These are phyloP conservation scores for Brachionus manjavacas DNA, from an alignment of 1,140 invertebrate species.

Conservation along the genomic window DNA sequence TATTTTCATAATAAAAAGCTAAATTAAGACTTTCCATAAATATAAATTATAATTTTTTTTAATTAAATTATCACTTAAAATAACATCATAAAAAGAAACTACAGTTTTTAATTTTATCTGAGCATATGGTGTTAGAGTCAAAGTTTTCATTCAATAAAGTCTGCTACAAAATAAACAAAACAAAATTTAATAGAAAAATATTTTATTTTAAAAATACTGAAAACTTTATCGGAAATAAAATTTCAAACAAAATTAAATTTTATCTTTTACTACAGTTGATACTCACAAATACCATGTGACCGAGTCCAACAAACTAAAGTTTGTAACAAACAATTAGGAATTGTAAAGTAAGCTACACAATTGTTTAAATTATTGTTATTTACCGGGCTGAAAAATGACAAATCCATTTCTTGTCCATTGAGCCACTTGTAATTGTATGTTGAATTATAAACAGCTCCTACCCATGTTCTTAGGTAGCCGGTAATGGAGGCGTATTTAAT, in stretches of 20 bases:
- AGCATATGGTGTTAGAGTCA: background rate
- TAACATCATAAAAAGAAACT: background rate
- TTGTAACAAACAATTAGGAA: conserved; percentile 3
- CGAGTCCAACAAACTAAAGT: background rate
- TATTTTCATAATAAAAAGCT: background rate
- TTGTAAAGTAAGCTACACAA: background rate
- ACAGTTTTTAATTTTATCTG: background rate
- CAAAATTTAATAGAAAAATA: background rate
- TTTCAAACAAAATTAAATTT: background rate
- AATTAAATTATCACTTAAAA: background rate
- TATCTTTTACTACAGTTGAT: background rate
- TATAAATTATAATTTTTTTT: background rate
- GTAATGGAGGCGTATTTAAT: background rate
- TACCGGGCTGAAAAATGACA: background rate
- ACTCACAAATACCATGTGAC: conserved; percentile 16
- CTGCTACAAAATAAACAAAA: background rate
- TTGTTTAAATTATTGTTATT: background rate
- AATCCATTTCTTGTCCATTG: background rate
- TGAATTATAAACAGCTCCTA: background rate
- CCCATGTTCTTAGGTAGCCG: background rate
- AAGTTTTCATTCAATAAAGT: no score
- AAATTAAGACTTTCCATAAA: background rate
- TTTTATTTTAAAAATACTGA: background rate
- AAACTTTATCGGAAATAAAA: background rate
- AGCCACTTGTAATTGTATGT: background rate